A percentile compares a stretch with the other conserved stretches of the same genome.
Evolutionary conservation across 2,888 invertebrate genomes (phyloP).

Genomic region (Melolontha melolontha): DNA sequence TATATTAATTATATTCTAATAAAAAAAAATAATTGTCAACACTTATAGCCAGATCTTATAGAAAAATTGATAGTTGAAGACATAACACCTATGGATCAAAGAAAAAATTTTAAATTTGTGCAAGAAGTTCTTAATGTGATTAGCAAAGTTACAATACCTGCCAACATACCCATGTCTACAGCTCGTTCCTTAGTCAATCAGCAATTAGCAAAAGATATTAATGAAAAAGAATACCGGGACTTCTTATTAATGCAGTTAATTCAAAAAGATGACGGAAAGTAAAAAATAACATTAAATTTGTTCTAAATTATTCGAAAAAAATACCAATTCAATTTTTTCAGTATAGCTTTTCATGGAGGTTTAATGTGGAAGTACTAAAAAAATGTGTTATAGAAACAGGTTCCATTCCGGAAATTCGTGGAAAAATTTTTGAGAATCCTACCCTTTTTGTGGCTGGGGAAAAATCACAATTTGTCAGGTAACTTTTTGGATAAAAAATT

Average conservation of each 20-base stretch:
- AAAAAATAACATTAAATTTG: slow-evolving; percentile 21
- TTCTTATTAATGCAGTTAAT: slow-evolving; percentile 89
- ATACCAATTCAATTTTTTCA: slow-evolving; percentile 48
- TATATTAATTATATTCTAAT: background rate
- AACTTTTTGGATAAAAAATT: slow-evolving; percentile 48
- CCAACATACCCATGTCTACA: slow-evolving; percentile 74
- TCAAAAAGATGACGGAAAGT: slow-evolving; percentile 58
- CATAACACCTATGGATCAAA: slow-evolving; percentile 75
- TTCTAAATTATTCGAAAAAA: too few species aligned
- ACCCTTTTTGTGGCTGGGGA: slow-evolving; percentile 87
- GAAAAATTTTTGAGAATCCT: slow-evolving; percentile 68
- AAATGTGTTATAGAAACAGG: slow-evolving; percentile 76
- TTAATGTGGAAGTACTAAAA: slow-evolving; percentile 81
- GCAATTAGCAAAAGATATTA: slow-evolving; percentile 70
- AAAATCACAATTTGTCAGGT: slow-evolving; percentile 84
- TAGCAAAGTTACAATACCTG: slow-evolving; percentile 70
- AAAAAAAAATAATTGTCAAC: background rate
- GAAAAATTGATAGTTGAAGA: slow-evolving; percentile 80
- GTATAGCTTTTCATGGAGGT: slow-evolving; percentile 76
- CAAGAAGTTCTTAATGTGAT: slow-evolving; percentile 76
- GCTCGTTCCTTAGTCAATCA: slow-evolving; percentile 76
- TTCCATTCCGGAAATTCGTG: slow-evolving; percentile 71
- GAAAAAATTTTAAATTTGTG: slow-evolving; percentile 74
- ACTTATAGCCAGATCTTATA: slow-evolving; percentile 71
- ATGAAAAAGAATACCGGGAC: slow-evolving; percentile 73